Conservation (phyloP, 1,140 invertebrate genomes). For the Drosophila santomea region DNA sequence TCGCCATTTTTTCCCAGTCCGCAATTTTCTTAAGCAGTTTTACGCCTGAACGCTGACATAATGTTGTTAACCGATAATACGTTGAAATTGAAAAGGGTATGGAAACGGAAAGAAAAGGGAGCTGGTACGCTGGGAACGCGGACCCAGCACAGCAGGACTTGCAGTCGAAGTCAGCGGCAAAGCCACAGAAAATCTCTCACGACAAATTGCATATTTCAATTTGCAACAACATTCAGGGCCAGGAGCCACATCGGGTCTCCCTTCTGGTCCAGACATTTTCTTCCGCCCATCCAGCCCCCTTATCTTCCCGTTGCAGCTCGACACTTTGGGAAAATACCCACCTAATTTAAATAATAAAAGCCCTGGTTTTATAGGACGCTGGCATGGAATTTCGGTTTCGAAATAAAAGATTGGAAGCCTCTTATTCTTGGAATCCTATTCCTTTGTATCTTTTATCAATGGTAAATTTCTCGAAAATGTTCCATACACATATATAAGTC, state of each 20-base stretch:
- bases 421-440: background rate
- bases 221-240: slow-evolving; percentile 74
- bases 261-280: slow-evolving; percentile 56
- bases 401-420: background rate
- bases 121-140: background rate
- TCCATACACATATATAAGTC: too few relatives aligned
- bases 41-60: slow-evolving; percentile 82
- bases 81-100: slow-evolving; percentile 77
- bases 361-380: too few relatives aligned
- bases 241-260: slow-evolving; percentile 30
- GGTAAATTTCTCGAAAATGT: background rate
- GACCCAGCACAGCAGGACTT: slow-evolving; percentile 13
- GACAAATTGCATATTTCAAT: slow-evolving; percentile 83
- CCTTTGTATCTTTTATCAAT: background rate
- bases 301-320: slow-evolving; percentile 20
- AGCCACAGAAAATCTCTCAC: slow-evolving; percentile 76
- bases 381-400: background rate
- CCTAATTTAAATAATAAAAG: background rate
- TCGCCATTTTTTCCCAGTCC: slow-evolving; percentile 33
- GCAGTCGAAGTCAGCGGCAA: slow-evolving; percentile 40
- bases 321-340: slow-evolving; percentile 6
- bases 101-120: slow-evolving; percentile 14
- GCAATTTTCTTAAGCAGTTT: slow-evolving; percentile 84
- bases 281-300: slow-evolving; percentile 13
- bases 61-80: slow-evolving; percentile 84